These are phyloP conservation scores for Holotrichia oblita DNA, from an alignment of 1,140 invertebrate species.

Conservation along the genomic window DNA sequence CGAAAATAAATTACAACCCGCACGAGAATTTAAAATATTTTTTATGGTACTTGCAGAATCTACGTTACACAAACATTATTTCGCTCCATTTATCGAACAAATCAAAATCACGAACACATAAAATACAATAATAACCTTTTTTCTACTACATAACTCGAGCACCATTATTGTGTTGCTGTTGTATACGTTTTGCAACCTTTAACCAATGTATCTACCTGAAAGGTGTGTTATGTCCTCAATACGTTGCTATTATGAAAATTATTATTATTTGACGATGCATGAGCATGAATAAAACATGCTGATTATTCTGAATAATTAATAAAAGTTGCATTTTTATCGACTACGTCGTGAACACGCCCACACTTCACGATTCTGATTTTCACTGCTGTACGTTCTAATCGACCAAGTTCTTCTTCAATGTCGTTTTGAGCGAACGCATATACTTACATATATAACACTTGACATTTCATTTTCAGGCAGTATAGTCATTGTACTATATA, in stretches of 20 bases:
- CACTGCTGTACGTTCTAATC: background rate
- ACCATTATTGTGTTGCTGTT: too few species aligned
- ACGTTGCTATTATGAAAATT: background rate
- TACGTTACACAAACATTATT: too few species aligned
- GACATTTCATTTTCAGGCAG: background rate
- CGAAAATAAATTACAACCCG: too few species aligned
- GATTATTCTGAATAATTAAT: slow-evolving; percentile 20
- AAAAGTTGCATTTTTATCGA: background rate
- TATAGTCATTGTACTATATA: background rate
- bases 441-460: background rate
- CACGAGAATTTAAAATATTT: too few species aligned
- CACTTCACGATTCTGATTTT: background rate
- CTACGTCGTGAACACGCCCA: background rate
- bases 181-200: background rate
- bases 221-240: background rate
- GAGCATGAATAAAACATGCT: background rate
- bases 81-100: too few species aligned
- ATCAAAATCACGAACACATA: too few species aligned
- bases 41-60: too few species aligned
- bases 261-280: background rate
- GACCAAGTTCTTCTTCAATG: background rate
- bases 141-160: background rate
- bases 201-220: background rate
- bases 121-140: background rate
- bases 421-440: background rate